Conservation (phyloP, 2,113 vertebrate genomes). For the Corydoras sp. region DNA sequence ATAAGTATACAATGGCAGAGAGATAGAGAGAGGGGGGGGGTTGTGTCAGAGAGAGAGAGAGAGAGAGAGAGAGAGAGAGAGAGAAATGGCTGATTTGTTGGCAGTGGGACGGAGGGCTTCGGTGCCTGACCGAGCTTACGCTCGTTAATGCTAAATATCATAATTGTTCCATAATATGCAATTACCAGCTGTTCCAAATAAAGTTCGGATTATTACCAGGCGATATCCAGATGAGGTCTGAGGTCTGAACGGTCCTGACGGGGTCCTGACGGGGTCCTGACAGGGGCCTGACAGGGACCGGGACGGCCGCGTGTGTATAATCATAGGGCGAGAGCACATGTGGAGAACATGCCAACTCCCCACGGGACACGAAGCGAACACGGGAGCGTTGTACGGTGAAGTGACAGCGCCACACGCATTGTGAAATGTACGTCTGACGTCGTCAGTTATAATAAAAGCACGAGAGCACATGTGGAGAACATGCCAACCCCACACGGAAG, state of each 20-base stretch:
- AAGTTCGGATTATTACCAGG: slow-evolving; percentile 44
- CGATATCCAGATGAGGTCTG: slow-evolving; percentile 30
- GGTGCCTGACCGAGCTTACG: slow-evolving; percentile 43
- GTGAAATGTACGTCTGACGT: too few relatives aligned
- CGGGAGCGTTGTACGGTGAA: too few relatives aligned
- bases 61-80: neutral
- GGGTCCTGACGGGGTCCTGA: too few relatives aligned
- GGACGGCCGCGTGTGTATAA: too few relatives aligned
- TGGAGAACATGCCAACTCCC: too few relatives aligned
- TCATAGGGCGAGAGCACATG: slow-evolving; percentile 33
- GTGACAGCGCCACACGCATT: too few relatives aligned
- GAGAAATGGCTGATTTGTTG: slow-evolving; percentile 37
- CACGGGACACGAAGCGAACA: too few relatives aligned
- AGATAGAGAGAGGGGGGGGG: slow-evolving; percentile 6
- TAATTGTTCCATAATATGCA: slow-evolving; percentile 48
- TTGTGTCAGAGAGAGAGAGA: neutral
- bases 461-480: too few relatives aligned
- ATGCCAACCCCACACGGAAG: too few relatives aligned
- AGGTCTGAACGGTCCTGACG: neutral
- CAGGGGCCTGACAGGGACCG: too few relatives aligned
- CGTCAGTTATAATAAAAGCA: too few relatives aligned
- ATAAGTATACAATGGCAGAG: slow-evolving; percentile 58
- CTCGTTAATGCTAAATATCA: slow-evolving; percentile 44
- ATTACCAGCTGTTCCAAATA: slow-evolving; percentile 49
- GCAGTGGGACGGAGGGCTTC: slow-evolving; percentile 14